These are phyloP conservation scores for Diaperis boleti DNA, from an alignment of 2,888 invertebrate genomes.

Conservation along the genomic window DNA sequence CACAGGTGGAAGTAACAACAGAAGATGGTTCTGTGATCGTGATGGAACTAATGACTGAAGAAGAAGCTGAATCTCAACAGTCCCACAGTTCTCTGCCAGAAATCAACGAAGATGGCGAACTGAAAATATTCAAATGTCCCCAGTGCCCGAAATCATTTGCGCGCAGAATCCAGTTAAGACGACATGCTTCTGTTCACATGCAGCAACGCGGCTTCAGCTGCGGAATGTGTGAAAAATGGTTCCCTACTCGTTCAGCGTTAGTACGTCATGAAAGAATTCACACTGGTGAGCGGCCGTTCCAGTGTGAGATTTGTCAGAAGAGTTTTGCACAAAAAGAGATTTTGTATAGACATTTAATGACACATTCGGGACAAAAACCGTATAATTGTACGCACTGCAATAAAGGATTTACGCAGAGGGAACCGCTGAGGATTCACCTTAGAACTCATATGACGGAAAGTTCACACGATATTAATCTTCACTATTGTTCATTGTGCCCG, in stretches of 20 bases:
- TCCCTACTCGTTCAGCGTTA: slow-evolving; percentile 76
- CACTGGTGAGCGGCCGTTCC: slow-evolving; percentile 71
- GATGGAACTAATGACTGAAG: slow-evolving; percentile 65
- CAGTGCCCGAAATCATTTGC: slow-evolving; percentile 75
- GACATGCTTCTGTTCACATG: slow-evolving; percentile 74
- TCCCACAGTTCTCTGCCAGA: slow-evolving; percentile 25
- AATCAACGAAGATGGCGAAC: slow-evolving; percentile 62
- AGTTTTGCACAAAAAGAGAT: slow-evolving; percentile 83
- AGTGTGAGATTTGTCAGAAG: slow-evolving; percentile 71
- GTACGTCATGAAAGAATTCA: slow-evolving; percentile 78
- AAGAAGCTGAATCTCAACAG: slow-evolving; percentile 49
- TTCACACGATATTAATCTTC: slow-evolving; percentile 71
- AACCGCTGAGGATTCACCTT: slow-evolving; percentile 75
- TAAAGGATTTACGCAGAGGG: slow-evolving; percentile 80
- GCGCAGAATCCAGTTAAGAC: slow-evolving; percentile 71
- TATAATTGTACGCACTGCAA: slow-evolving; percentile 75
- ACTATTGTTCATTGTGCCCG: slow-evolving; percentile 76
- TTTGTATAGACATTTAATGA: slow-evolving; percentile 73
- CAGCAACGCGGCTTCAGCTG: slow-evolving; percentile 71
- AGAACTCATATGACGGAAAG: slow-evolving; percentile 71
- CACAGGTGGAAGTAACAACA: slow-evolving; percentile 66
- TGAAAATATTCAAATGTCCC: slow-evolving; percentile 71
- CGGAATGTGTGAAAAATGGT: slow-evolving; percentile 75
- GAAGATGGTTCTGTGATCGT: slow-evolving; percentile 67
- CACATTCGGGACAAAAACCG: slow-evolving; percentile 74